Evolutionary conservation across 2,113 vertebrate genomes (phyloP), one percentile per base, ranked within the genome.

Genomic region (Epinephelus fuscoguttatus): DNA sequence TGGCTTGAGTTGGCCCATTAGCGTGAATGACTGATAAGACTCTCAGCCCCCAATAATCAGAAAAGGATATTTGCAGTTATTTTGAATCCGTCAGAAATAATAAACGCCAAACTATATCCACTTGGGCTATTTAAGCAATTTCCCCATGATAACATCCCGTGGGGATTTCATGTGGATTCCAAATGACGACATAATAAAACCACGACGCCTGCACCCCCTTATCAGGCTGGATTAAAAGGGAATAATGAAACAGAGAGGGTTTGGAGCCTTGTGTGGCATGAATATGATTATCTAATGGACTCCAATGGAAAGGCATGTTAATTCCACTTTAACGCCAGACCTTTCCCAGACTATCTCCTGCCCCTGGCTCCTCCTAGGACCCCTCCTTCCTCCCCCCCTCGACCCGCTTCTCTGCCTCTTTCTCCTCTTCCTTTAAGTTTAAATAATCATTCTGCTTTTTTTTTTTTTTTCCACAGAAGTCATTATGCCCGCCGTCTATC

Each of bases 221-320:
- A 95, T 95, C 95, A 86, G 92, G 53, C 85, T 47, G 94, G 95
- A 95, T 95, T 96, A 95, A 94, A 93, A 91, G 88, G 82, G 90
- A 93, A 94, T 93, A 93, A 94, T 95, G 92, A 94, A 94, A 93
- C 82, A 85, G 93, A 93, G 88, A 89, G 92, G 89, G 91, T 91
- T 90, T 87, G 81, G 88, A 95, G 93, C 93, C 94, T 93, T 95
- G 94, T 95, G 95, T 96, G 95, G 94, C 83, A 95, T 94, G 91
- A 94, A 95, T 94, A 94, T 93, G 93, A 95, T 95, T 95, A 96
- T 95, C 93, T 94, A 95, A 95, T 93, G 86, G 94, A 92, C 84
- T 91, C 90, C 91, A 90, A 93, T 85, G 92, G 90, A 92, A 94
- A 91, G 89, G 89, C 94, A 89, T 94, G 93, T 92, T 93, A 93